Evolutionary conservation across 1,140 invertebrate species (phyloP).

Genomic region (Euura lappo): DNA sequence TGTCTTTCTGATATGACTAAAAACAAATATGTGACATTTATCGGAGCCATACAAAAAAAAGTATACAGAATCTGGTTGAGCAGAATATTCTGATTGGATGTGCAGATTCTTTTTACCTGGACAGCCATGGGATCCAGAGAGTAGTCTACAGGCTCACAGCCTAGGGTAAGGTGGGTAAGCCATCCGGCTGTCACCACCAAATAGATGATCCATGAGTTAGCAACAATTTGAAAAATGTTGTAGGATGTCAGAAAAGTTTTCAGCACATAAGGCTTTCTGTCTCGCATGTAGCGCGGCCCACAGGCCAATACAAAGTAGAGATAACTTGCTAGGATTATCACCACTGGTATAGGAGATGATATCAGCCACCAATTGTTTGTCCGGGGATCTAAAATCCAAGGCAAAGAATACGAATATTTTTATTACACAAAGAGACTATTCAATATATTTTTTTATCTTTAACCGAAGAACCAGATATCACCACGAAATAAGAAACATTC

Average conservation of each 20-base stretch:
- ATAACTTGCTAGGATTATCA: constrained; percentile 57
- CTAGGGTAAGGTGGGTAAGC: constrained; percentile 31
- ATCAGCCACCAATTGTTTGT: constrained; percentile 66
- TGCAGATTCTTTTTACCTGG: constrained; percentile 31
- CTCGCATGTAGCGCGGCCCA: constrained; percentile 68
- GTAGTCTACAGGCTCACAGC: constrained; percentile 39
- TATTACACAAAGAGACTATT: no score
- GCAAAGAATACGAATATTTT: no score
- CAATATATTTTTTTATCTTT: no score
- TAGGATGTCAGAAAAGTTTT: constrained; percentile 64
- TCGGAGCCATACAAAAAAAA: no score
- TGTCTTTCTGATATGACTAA: background rate
- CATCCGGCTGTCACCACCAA: constrained; percentile 36
- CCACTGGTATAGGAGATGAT: constrained; percentile 59
- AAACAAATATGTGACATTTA: no score
- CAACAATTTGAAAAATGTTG: constrained; percentile 65
- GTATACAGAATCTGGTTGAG: background rate
- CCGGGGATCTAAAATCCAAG: constrained; percentile 53
- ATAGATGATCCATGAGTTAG: constrained; percentile 58
- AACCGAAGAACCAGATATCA: no score
- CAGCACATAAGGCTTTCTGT: constrained; percentile 65
- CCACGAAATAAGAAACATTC: no score
- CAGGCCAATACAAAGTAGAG: constrained; percentile 56
- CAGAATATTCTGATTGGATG: background rate
- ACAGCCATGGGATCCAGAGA: constrained; percentile 31